Evolutionary conservation across 2,113 vertebrate genomes (phyloP).

Genomic region (Xenopus borealis): DNA sequence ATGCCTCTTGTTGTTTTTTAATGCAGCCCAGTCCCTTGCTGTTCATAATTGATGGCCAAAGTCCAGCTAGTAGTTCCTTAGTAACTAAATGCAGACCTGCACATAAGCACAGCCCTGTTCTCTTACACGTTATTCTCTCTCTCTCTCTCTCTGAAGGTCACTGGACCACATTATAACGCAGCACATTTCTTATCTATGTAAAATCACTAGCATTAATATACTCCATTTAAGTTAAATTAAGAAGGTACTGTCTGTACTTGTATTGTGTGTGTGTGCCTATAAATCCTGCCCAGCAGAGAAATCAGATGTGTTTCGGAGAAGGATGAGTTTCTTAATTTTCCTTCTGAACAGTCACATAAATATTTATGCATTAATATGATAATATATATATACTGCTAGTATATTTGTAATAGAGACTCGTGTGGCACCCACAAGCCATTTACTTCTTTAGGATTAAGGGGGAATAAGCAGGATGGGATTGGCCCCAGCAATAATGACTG

Average conservation of each 20-base stretch:
- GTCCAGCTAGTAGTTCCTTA: not conserved
- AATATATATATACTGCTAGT: too few relatives aligned
- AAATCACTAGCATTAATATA: not conserved
- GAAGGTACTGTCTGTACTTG: slow-evolving; percentile 3
- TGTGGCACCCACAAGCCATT: too few relatives aligned
- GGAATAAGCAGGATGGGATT: too few relatives aligned
- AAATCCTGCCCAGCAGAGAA: slow-evolving; percentile 12
- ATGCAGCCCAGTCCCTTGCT: slow-evolving; percentile 6
- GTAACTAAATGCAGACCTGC: not conserved
- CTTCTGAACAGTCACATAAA: slow-evolving; percentile 13
- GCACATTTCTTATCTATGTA: slow-evolving; percentile 17
- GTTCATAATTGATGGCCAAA: slow-evolving; percentile 27
- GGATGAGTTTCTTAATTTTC: not conserved
- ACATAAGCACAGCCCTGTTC: slow-evolving; percentile 9
- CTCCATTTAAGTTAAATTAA: slow-evolving; percentile 31
- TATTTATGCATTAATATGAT: too few relatives aligned
- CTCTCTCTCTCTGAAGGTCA: slow-evolving; percentile 19
- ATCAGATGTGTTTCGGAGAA: slow-evolving; percentile 3
- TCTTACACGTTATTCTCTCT: not conserved
- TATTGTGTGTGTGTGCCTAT: not conserved
- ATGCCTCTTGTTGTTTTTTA: not conserved
- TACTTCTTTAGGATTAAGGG: too few relatives aligned
- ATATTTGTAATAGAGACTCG: too few relatives aligned
- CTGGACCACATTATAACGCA: slow-evolving; percentile 20
- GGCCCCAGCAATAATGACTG: too few relatives aligned